Percentiles rank a stretch among this genome's conserved stretches.
phyloP scores from a whole-genome alignment of 64 coral and sea anemone species.

The Stylophora pistillata region DNA sequence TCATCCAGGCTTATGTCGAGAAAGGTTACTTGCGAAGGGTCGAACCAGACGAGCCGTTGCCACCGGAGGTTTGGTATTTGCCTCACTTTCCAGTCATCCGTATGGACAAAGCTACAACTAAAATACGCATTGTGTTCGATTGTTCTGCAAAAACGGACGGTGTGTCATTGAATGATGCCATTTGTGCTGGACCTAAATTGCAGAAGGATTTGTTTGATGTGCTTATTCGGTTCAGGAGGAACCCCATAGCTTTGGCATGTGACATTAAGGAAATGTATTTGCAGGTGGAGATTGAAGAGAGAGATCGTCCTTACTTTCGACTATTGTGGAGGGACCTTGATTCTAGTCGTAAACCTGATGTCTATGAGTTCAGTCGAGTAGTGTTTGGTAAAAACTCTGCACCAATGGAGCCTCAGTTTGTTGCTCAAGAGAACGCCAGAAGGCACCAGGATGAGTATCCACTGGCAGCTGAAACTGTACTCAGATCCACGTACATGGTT shows the following conservation, averaged over 20 bases:
- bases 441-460: slow-evolving; percentile 32
- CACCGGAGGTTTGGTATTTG: neutral
- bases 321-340: slow-evolving; percentile 59
- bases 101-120: slow-evolving; percentile 60
- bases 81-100: slow-evolving; percentile 43
- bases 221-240: slow-evolving; percentile 21
- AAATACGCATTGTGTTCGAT: slow-evolving; percentile 23
- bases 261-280: slow-evolving; percentile 53
- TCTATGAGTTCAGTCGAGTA: slow-evolving; percentile 53
- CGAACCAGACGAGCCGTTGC: neutral
- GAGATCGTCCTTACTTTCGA: slow-evolving; percentile 24
- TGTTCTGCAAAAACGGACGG: slow-evolving; percentile 6
- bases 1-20: slow-evolving; percentile 18
- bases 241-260: slow-evolving; percentile 27
- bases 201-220: slow-evolving; percentile 39
- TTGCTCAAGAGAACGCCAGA: slow-evolving; percentile 64
- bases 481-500: slow-evolving; percentile 59
- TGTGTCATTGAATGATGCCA: slow-evolving; percentile 31
- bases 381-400: slow-evolving; percentile 69
- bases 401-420: slow-evolving; percentile 68
- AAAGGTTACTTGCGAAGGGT: slow-evolving; percentile 53
- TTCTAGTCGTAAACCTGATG: slow-evolving; percentile 19
- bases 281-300: slow-evolving; percentile 32
- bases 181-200: slow-evolving; percentile 48
- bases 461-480: too few species aligned